Conservation (phyloP, 2,113 vertebrate genomes). For the Gopherus flavomarginatus region DNA sequence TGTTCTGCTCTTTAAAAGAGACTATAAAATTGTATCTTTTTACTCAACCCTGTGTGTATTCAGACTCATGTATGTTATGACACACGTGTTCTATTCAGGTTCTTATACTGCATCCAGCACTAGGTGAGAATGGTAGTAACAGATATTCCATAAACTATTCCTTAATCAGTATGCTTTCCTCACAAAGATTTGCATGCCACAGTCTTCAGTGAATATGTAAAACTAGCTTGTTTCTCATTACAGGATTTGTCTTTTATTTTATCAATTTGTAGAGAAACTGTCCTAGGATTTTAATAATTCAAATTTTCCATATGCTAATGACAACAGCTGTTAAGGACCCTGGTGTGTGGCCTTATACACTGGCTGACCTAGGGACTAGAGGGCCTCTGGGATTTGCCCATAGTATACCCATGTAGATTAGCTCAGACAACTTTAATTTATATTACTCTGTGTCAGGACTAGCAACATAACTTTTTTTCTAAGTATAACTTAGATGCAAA, state of each 20-base stretch:
- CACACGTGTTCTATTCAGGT: not conserved
- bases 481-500: not conserved
- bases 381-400: not conserved
- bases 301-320: not conserved
- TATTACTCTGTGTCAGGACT: not conserved
- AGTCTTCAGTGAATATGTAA: not conserved
- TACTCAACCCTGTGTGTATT: not conserved
- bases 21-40: not conserved
- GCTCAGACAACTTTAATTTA: not conserved
- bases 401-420: not conserved
- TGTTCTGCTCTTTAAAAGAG: not conserved
- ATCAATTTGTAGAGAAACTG: not conserved
- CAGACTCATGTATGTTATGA: not conserved
- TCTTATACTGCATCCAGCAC: not conserved
- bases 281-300: not conserved
- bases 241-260: accelerated
- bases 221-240: not conserved
- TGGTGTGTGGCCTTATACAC: not conserved
- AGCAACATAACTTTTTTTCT: not conserved
- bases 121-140: not conserved
- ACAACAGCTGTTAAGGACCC: not conserved
- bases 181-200: not conserved
- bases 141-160: not conserved
- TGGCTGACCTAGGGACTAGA: no score
- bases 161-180: not conserved